Conservation (phyloP, 2,113 vertebrate species). For the Carollia perspicillata region DNA sequence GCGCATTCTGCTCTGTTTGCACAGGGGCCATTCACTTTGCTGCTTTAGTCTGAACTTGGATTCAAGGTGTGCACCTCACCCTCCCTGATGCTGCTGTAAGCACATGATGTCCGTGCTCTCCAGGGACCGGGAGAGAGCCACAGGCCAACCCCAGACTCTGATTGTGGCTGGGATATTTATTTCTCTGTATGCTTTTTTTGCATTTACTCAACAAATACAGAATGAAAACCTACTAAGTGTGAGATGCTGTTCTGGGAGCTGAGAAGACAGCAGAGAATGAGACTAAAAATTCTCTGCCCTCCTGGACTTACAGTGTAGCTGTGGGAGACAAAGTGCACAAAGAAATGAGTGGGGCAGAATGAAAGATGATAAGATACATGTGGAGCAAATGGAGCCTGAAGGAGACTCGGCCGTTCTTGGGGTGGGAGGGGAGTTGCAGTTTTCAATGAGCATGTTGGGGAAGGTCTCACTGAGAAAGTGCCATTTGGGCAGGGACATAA, state of each 20-base stretch:
- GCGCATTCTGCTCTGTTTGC: not conserved
- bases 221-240: not conserved
- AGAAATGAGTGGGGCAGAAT: not conserved
- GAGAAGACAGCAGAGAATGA: no score
- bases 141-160: not conserved
- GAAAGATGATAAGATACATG: fast-evolving
- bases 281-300: not conserved
- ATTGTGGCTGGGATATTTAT: not conserved
- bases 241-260: not conserved
- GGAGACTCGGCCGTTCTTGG: not conserved
- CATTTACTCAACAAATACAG: not conserved
- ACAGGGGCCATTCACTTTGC: no score
- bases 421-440: not conserved
- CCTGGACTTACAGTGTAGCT: no score
- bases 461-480: not conserved
- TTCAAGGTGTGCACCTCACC: not conserved
- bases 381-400: not conserved
- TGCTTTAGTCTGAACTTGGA: not conserved
- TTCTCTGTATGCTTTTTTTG: not conserved
- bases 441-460: not conserved
- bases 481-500: not conserved
- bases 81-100: not conserved
- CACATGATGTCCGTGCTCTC: not conserved
- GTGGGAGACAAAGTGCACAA: not conserved
- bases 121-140: not conserved